A percentile compares a stretch with the other conserved stretches of the same genome.
Evolutionary conservation across 2,888 invertebrate species (phyloP).

Genomic region (Metacarcinus magister): DNA sequence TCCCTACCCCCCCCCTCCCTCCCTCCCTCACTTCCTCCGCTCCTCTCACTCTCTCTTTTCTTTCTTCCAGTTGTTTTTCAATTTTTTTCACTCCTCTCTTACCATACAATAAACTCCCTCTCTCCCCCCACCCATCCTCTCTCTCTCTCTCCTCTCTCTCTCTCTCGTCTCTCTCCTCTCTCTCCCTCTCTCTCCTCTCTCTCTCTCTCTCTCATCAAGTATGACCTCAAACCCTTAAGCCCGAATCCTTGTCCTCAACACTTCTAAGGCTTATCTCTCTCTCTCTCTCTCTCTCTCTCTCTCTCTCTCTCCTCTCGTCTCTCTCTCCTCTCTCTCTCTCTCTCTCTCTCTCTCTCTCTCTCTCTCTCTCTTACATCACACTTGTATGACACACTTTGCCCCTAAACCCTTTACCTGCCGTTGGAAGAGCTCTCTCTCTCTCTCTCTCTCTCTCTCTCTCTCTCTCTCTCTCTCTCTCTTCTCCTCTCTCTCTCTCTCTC

Average conservation of each 20-base stretch:
- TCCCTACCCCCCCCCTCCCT: background rate
- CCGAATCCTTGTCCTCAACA: background rate
- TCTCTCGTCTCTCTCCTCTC: background rate
- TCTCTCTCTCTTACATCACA: constrained; percentile 54
- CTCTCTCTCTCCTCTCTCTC: constrained; percentile 38
- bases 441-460: constrained; percentile 5
- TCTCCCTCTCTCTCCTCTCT: too few relatives aligned
- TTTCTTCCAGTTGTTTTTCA: background rate
- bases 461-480: background rate
- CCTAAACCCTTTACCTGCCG: background rate
- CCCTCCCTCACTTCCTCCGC: background rate
- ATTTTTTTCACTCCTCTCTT: background rate
- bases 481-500: too few relatives aligned
- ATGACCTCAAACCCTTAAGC: background rate
- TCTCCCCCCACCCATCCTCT: background rate
- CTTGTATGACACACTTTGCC: constrained; percentile 9
- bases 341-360: constrained; percentile 65
- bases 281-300: background rate
- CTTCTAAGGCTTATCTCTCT: background rate
- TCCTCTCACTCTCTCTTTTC: background rate
- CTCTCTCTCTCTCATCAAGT: background rate
- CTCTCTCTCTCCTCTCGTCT: background rate
- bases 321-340: constrained; percentile 60
- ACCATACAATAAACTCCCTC: too few relatives aligned
- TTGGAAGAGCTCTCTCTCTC: background rate